Evolutionary conservation across 1,140 invertebrate genomes (phyloP).

Genomic region (Acromyrmex charruanus): DNA sequence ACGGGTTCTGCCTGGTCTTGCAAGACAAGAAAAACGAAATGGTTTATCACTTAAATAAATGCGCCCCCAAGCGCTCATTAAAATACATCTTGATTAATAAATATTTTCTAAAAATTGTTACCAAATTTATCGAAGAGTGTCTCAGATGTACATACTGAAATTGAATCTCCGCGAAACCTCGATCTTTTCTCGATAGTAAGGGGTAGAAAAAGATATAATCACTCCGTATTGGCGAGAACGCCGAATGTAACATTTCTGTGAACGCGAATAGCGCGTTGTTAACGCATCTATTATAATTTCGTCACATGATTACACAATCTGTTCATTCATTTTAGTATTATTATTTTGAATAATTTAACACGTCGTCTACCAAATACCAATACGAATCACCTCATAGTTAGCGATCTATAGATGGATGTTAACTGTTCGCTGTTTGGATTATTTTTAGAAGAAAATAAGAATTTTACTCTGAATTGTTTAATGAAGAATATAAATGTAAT

Average conservation of each 20-base stretch:
- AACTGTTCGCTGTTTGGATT: not conserved
- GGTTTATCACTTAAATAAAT: constrained; percentile 51
- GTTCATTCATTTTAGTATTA: not conserved
- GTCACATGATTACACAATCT: not conserved
- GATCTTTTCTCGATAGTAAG: not conserved
- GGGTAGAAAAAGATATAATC: not conserved
- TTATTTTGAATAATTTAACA: not conserved
- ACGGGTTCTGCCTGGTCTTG: not conserved
- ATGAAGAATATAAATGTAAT: constrained; percentile 9
- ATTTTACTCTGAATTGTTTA: not conserved
- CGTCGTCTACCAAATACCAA: not conserved
- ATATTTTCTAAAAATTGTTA: not conserved
- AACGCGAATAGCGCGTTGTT: not conserved
- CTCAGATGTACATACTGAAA: not conserved
- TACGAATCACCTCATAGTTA: not conserved
- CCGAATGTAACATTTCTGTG: not conserved
- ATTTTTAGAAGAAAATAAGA: not conserved
- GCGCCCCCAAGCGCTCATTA: constrained; percentile 38
- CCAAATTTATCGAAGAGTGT: not conserved
- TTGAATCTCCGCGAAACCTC: not conserved
- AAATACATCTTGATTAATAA: constrained; percentile 50
- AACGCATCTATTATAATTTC: not conserved
- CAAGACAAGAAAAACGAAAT: constrained; percentile 17
- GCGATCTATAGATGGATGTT: not conserved
- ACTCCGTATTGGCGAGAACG: not conserved